Evolutionary conservation across 2,113 vertebrate species (phyloP).

Genomic region (Girardinichthys multiradiatus): DNA sequence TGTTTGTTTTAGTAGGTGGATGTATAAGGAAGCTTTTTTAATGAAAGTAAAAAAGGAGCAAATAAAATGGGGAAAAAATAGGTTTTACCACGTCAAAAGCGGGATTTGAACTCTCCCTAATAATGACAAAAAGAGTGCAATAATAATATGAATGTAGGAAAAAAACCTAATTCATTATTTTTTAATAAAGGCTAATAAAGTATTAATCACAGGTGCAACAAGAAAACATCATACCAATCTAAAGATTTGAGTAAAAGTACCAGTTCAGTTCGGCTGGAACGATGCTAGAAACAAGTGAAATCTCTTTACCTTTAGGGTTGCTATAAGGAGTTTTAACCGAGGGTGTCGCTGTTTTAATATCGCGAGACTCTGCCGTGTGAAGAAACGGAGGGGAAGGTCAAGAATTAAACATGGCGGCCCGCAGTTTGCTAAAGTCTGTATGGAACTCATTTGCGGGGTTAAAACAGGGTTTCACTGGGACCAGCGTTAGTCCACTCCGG

Average conservation of each 20-base stretch:
- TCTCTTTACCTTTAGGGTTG: not conserved
- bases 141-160: not conserved
- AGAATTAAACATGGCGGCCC: slow-evolving; percentile 73
- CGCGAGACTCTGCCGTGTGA: slow-evolving; percentile 49
- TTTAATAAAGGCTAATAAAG: too few species aligned
- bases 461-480: not conserved
- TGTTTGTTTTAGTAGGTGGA: too few species aligned
- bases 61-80: too few species aligned
- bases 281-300: too few species aligned
- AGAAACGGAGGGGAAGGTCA: slow-evolving; percentile 58
- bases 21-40: too few species aligned
- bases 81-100: too few species aligned
- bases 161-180: too few species aligned
- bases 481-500: not conserved
- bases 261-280: not conserved
- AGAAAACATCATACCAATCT: too few species aligned
- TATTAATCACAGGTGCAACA: too few species aligned
- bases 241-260: not conserved
- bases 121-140: not conserved
- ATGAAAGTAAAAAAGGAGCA: too few species aligned
- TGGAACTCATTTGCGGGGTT: slow-evolving; percentile 57
- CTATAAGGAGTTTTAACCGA: not conserved
- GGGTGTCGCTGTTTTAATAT: slow-evolving; percentile 32
- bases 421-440: slow-evolving; percentile 53
- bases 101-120: too few species aligned